These are phyloP conservation scores for Poecilobothrus nobilitatus DNA, from an alignment of 2,888 invertebrate species.

Conservation along the genomic window DNA sequence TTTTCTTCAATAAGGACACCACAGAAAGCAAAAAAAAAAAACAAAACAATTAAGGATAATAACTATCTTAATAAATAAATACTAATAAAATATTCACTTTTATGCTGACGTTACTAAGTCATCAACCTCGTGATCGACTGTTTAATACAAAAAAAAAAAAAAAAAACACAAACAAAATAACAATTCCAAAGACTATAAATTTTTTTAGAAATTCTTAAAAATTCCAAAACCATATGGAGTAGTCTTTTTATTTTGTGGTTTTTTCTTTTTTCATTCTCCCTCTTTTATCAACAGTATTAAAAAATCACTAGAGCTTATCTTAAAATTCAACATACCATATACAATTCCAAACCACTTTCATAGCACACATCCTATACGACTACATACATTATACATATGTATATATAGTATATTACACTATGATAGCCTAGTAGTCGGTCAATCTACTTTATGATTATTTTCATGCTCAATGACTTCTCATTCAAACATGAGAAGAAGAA, in stretches of 20 bases:
- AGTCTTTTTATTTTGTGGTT: neutral
- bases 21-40: too few species aligned
- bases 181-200: too few species aligned
- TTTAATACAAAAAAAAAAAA: neutral
- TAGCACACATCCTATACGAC: too few species aligned
- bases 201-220: neutral
- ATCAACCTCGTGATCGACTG: constrained; percentile 1
- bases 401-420: neutral
- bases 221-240: neutral
- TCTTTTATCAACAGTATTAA: neutral
- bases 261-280: neutral
- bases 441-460: neutral
- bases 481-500: neutral
- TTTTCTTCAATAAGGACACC: too few species aligned
- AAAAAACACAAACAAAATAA: too few species aligned
- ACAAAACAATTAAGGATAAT: too few species aligned
- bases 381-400: too few species aligned
- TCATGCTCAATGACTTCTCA: neutral
- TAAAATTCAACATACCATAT: neutral
- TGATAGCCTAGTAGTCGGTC: neutral
- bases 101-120: neutral
- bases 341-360: neutral
- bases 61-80: too few species aligned
- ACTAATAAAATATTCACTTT: too few species aligned
- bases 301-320: neutral